These are phyloP conservation scores for Rhineura floridana DNA, from an alignment of 2,113 vertebrate genomes.

Conservation along the genomic window DNA sequence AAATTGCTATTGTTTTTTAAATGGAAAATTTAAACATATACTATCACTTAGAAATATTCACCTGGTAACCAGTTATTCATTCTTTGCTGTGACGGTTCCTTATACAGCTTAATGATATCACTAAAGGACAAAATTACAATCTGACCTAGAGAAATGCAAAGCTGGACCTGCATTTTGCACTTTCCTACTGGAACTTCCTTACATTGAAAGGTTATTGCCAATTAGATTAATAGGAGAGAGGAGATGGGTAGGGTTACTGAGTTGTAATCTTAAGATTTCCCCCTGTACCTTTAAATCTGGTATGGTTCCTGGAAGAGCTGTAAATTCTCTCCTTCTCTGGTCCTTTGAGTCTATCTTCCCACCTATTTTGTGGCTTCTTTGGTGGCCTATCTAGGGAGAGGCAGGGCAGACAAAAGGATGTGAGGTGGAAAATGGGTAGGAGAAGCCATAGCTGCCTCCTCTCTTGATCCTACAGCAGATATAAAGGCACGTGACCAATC, in stretches of 20 bases:
- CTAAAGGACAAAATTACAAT: neutral
- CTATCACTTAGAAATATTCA: slow-evolving; percentile 1
- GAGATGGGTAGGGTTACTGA: neutral
- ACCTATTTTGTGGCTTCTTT: neutral
- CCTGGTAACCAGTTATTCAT: neutral
- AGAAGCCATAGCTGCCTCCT: neutral
- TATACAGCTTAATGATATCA: neutral
- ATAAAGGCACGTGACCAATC: neutral
- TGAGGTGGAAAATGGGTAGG: neutral
- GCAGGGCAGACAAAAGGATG: neutral
- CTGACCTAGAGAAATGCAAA: neutral
- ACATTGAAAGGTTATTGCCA: neutral
- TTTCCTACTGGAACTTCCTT: neutral
- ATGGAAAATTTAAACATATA: neutral
- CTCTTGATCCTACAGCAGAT: neutral
- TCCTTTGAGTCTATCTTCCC: neutral
- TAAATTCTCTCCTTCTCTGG: neutral
- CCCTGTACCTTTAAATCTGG: neutral
- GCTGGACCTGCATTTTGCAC: neutral
- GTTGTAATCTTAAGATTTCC: neutral
- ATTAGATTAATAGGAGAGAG: neutral
- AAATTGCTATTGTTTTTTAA: too few relatives aligned
- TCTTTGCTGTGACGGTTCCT: neutral
- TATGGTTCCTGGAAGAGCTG: neutral
- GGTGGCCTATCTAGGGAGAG: neutral